Base-by-base conservation (phyloP, 1,140 invertebrate species). In the Musca vetustissima region DNA sequence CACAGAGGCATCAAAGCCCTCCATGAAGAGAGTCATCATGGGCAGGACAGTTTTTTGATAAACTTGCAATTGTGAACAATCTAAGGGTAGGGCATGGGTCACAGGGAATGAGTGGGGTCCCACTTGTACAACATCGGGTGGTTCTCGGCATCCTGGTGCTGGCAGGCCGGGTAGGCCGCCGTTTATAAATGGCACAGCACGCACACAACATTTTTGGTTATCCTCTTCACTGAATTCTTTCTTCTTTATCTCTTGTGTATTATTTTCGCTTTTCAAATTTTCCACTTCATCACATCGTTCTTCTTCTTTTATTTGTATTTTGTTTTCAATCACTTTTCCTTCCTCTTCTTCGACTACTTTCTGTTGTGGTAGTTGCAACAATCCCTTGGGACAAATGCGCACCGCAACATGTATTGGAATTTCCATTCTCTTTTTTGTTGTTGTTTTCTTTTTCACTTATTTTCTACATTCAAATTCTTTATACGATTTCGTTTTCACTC, bases 1-100 rank as follows among this genome's bases (percentile, higher is more conserved):
- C 50, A 93, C 86, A 21, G 93, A 90, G 24, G 89, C 88, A 81
- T 91, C 89, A 74, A 89, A 91, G 4, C 90, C 89, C 78, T 90
- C 89, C 43, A 89, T 76, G 68, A 89, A 88, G 70, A 87, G 86
- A 69, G 86, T 86, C 15, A 90, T 85, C 73, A 89, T 81, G 1
- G 85, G 85, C 28, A 81, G 80, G 2, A 86, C 78, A 2, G 82
- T 81, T 55, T 80, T 81, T 48, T 77, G 75, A 68, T 84, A 87
- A 2, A 86, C 73, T 55, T 83, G 78, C 57, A 73, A 79, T 73
- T 87, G 85, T 4, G 77, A 77, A 69, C 81, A 85, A 71, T 80
- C 78, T 17, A 74, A 71, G n/a, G 80, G 80, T 67, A 85, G 70
- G 0, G 83, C 84, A 79, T 85, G 80, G 8, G 80, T 81, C 0